Percentiles rank a stretch among this genome's conserved stretches.
Conservation (phyloP, 1,140 invertebrate species). For the Agrilus planipennis region DNA sequence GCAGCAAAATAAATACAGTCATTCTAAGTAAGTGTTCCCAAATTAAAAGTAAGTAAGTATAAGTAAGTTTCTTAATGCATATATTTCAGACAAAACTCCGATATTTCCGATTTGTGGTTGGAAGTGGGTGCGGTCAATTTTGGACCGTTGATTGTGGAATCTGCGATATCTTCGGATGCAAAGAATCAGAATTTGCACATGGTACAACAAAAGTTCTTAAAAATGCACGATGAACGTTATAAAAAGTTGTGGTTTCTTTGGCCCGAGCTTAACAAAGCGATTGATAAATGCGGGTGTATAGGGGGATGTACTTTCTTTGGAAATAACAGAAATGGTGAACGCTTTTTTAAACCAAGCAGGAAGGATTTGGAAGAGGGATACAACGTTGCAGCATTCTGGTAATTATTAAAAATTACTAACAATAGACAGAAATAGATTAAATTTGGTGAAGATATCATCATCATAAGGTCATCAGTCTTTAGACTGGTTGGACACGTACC, state of each 20-base stretch:
- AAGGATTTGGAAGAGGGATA: slow-evolving; percentile 69
- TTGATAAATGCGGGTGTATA: slow-evolving; percentile 84
- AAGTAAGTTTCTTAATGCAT: background rate
- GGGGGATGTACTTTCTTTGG: slow-evolving; percentile 94
- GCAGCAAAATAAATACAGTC: slow-evolving; percentile 32
- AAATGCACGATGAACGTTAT: slow-evolving; percentile 74
- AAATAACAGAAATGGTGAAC: slow-evolving; percentile 69
- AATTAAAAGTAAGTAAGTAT: background rate
- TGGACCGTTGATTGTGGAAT: slow-evolving; percentile 85
- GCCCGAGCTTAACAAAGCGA: slow-evolving; percentile 46
- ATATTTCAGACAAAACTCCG: slow-evolving; percentile 22
- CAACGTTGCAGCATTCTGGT: slow-evolving; percentile 68
- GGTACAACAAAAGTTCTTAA: slow-evolving; percentile 74
- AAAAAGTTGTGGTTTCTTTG: slow-evolving; percentile 93
- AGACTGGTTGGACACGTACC: no score
- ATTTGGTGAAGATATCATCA: no score
- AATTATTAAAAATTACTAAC: no score
- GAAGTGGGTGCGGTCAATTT: slow-evolving; percentile 84
- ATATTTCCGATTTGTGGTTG: slow-evolving; percentile 69
- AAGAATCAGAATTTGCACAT: slow-evolving; percentile 62
- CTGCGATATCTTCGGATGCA: slow-evolving; percentile 68
- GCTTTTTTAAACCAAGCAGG: slow-evolving; percentile 75
- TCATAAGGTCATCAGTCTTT: no score
- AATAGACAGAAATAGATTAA: no score
- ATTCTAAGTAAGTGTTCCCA: slow-evolving; percentile 20